A percentile compares a stretch with the other conserved stretches of the same genome.
phyloP scores from a whole-genome alignment of 2,888 invertebrate genomes.

The Latrodectus elegans region DNA sequence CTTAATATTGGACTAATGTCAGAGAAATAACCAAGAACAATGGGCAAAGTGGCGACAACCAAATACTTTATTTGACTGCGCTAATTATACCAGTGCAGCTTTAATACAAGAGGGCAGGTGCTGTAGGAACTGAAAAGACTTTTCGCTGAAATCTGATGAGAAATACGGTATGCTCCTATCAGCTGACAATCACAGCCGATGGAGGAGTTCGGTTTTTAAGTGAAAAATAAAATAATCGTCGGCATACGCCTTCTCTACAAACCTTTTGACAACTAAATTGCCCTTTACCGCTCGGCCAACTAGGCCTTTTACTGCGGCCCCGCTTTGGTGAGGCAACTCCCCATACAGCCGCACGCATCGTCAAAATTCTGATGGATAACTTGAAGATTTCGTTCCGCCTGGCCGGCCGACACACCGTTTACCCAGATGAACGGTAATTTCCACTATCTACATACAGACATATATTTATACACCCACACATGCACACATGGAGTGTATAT shows the following conservation, averaged over 20 bases:
- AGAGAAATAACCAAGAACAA: too few relatives aligned
- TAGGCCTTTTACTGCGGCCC: not conserved
- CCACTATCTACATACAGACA: constrained; percentile 55
- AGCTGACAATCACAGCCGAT: not conserved
- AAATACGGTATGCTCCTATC: not conserved
- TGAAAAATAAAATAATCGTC: constrained; percentile 5
- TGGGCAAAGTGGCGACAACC: too few relatives aligned
- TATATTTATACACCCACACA: constrained; percentile 49
- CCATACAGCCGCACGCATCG: constrained; percentile 42
- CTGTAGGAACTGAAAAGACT: not conserved
- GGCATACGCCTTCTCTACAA: constrained; percentile 21
- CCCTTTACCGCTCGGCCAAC: not conserved
- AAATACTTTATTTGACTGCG: too few relatives aligned
- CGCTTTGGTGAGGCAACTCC: not conserved
- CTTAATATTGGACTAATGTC: too few relatives aligned
- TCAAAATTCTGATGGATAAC: constrained; percentile 62
- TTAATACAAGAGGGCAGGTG: too few relatives aligned
- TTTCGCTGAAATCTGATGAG: not conserved
- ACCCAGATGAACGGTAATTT: constrained; percentile 66
- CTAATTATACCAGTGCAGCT: too few relatives aligned
- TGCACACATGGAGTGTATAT: constrained; percentile 16
- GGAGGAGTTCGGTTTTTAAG: constrained; percentile 2
- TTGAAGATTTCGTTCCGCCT: constrained; percentile 55
- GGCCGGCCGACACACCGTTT: constrained; percentile 60
- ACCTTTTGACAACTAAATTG: constrained; percentile 61